Conservation (phyloP, 2,797 vertebrate genomes). For the Acrossocheilus fasciatus region DNA sequence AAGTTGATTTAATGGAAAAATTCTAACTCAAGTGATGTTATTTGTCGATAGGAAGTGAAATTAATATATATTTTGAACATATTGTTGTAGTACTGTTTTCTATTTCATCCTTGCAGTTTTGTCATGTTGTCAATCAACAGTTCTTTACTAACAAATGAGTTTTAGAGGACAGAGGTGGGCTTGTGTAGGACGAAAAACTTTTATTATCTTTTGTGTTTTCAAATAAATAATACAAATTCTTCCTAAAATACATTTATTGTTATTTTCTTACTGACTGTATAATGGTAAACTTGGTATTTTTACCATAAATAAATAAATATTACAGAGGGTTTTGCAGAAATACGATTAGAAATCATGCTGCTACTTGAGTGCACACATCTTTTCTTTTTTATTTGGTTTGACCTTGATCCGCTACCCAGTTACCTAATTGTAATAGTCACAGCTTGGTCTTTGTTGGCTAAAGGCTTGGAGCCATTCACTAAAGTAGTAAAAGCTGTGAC, state of each 20-base stretch:
- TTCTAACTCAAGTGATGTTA: not conserved
- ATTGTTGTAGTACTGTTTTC: no score
- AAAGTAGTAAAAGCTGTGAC: slow-evolving; percentile 9
- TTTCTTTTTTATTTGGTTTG: not conserved
- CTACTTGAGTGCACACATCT: not conserved
- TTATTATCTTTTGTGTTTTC: not conserved
- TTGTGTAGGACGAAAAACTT: no score
- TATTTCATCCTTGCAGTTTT: no score
- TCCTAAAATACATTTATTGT: no score
- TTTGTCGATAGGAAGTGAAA: not conserved
- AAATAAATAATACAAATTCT: not conserved
- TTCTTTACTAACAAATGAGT: no score
- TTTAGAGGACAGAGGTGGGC: no score
- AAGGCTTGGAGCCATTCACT: not conserved
- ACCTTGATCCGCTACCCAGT: not conserved
- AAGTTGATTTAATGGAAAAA: not conserved
- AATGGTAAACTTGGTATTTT: no score
- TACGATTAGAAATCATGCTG: not conserved
- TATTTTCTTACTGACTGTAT: no score
- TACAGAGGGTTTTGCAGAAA: not conserved
- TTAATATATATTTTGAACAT: no score
- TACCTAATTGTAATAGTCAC: not conserved
- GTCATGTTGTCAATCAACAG: no score
- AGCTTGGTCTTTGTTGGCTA: not conserved
- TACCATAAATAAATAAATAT: no score